Evolutionary conservation across 1,140 invertebrate species (phyloP), one percentile per base, ranked within the genome.

Genomic region (Calycopis cecrops): DNA sequence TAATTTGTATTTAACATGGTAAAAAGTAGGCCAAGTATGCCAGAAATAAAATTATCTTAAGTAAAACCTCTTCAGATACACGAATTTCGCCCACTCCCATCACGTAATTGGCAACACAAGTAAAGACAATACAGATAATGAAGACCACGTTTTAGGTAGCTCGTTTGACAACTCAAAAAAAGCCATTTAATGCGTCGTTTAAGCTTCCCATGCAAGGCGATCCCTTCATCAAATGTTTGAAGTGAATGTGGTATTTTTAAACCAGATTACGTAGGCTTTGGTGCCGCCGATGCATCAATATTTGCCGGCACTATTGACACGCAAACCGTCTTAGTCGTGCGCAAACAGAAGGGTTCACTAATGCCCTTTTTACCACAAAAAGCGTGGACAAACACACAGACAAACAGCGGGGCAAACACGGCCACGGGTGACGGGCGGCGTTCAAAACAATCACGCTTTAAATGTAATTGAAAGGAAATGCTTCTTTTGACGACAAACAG

Each of bases 301-400:
- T 85, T 85, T 82, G 70, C 62, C 9, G 55, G 48, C 38, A 58
- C 60, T 78, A 78, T 85, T 79, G 78, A 83, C 82, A 76, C 65
- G 79, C 74, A 80, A 85, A 83, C 79, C 77, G 79, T 74, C 82
- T 85, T 82, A 83, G 71, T 67, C 56, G 65, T 64, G 64, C 51
- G 76, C 73, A 71, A 80, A 85, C 69, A 85, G 65, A 80, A 80
- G 81, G 82, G 79, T 76, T 77, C 79, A 76, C 79, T 83, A 85
- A 85, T 85, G 81, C 79, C 77, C 82, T 83, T 85, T 83, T 85
- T 82, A 79, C 71, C 62, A 83, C 74, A 82, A 85, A 85, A 85
- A 83, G 76, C 75, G 63, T 71, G 48, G 66, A 66, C 74, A 85
- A 85, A 44, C 21, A 28, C 6, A 28, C 40, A 44, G 40, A 16